phyloP scores from a whole-genome alignment of 37 sponge, comb jelly and placozoan genomes.

The Amphimedon queenslandica region DNA sequence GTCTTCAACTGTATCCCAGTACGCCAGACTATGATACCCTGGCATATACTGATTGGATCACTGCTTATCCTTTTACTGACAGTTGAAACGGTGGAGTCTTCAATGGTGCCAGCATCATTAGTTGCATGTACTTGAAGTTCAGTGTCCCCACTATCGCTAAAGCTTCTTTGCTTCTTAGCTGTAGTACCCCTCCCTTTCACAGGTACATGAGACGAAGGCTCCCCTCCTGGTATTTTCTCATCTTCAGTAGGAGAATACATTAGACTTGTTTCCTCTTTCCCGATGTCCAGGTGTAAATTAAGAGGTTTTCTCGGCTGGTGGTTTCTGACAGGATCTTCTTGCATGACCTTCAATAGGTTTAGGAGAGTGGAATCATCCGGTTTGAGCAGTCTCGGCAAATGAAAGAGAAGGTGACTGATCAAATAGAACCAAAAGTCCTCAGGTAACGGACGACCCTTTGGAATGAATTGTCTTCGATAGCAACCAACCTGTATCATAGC shows the following conservation, averaged over 20 bases:
- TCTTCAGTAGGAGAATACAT: neutral
- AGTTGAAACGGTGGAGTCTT: neutral
- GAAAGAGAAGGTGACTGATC: slow-evolving; percentile 29
- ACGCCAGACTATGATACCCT: slow-evolving; percentile 35
- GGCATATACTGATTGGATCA: slow-evolving; percentile 8
- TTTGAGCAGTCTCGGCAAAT: slow-evolving; percentile 11
- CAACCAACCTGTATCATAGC: slow-evolving; percentile 20
- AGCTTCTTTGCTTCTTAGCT: neutral
- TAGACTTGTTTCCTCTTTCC: neutral
- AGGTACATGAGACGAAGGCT: neutral
- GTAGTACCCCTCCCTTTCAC: neutral
- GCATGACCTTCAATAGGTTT: neutral
- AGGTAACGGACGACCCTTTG: slow-evolving; percentile 49
- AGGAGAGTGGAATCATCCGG: neutral
- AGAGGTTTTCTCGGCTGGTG: neutral
- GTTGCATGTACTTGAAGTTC: neutral
- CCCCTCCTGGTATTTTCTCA: neutral
- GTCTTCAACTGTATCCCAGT: slow-evolving; percentile 34
- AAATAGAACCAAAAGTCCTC: slow-evolving; percentile 65
- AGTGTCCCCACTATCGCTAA: neutral
- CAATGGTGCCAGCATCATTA: neutral
- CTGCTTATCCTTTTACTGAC: neutral
- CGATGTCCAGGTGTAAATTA: neutral
- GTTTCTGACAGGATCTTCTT: neutral
- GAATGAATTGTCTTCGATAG: slow-evolving; percentile 64